phyloP scores from a whole-genome alignment of 2,888 invertebrate genomes.

The Lithosia quadra region DNA sequence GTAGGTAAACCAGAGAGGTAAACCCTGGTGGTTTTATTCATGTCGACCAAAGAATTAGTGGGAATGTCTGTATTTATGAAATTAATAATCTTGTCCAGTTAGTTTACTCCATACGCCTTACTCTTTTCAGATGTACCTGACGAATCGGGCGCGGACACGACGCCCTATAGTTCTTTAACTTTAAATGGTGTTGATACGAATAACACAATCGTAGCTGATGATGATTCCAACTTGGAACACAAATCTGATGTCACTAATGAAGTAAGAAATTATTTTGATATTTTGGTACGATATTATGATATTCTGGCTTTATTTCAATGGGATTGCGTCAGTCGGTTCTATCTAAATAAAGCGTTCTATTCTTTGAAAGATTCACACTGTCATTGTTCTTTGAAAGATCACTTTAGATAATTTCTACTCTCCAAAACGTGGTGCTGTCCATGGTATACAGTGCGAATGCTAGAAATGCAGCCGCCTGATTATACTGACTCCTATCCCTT shows the following conservation, averaged over 20 bases:
- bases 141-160: conserved; percentile 59
- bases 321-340: not conserved
- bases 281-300: not conserved
- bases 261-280: conserved; percentile 50
- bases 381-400: not conserved
- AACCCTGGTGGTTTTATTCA: no score
- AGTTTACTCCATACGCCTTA: not conserved
- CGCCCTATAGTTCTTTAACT: conserved; percentile 67
- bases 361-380: no score
- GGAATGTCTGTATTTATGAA: no score
- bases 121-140: conserved; percentile 54
- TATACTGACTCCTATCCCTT: no score
- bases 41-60: no score
- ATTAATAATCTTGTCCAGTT: not conserved
- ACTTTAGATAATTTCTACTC: not conserved
- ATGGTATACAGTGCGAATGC: no score
- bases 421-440: no score
- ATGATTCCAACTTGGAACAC: conserved; percentile 46
- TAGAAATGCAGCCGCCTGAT: no score
- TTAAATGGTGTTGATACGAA: conserved; percentile 73
- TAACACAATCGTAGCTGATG: conserved; percentile 52
- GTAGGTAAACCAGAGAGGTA: no score
- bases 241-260: conserved; percentile 64
- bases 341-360: not conserved
- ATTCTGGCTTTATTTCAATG: not conserved